Evolutionary conservation across 2,888 invertebrate genomes (phyloP).

Genomic region (Adelognathus sp.): DNA sequence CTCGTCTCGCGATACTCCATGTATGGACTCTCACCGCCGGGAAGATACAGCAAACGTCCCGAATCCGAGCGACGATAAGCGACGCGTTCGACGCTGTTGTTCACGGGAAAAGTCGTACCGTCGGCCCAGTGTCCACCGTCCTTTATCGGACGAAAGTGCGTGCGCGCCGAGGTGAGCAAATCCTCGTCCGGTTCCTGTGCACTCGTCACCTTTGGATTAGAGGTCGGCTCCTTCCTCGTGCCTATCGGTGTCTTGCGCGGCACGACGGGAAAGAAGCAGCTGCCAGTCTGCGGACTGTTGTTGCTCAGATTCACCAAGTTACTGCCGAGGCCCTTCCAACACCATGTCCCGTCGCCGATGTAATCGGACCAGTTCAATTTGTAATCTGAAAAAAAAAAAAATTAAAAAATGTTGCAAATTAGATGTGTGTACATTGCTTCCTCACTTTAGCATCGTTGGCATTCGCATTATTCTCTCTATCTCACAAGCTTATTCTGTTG

Average conservation of each 20-base stretch:
- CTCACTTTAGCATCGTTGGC: too few species aligned
- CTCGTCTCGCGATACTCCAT: constrained; percentile 81
- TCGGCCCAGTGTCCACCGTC: constrained; percentile 85
- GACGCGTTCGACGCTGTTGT: constrained; percentile 84
- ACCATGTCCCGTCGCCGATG: constrained; percentile 78
- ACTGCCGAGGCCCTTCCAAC: constrained; percentile 78
- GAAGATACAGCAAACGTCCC: constrained; percentile 77
- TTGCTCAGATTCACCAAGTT: constrained; percentile 85
- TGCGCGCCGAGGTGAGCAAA: constrained; percentile 88
- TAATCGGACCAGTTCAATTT: constrained; percentile 79
- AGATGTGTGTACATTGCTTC: too few species aligned
- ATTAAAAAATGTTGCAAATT: neutral
- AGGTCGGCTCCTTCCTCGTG: constrained; percentile 59
- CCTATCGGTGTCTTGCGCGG: constrained; percentile 76
- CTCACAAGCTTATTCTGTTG: too few species aligned
- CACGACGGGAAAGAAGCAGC: constrained; percentile 85
- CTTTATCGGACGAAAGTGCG: constrained; percentile 92
- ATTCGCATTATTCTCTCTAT: too few species aligned
- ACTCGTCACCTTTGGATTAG: constrained; percentile 69
- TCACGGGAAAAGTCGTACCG: constrained; percentile 88
- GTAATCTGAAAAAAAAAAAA: constrained; percentile 68
- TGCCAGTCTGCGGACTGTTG: constrained; percentile 83
- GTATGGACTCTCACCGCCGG: constrained; percentile 80
- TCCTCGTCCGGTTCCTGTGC: constrained; percentile 84
- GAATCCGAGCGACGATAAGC: constrained; percentile 85